These are phyloP conservation scores for Esox niger DNA, from an alignment of 2,113 vertebrate species.

Conservation along the genomic window DNA sequence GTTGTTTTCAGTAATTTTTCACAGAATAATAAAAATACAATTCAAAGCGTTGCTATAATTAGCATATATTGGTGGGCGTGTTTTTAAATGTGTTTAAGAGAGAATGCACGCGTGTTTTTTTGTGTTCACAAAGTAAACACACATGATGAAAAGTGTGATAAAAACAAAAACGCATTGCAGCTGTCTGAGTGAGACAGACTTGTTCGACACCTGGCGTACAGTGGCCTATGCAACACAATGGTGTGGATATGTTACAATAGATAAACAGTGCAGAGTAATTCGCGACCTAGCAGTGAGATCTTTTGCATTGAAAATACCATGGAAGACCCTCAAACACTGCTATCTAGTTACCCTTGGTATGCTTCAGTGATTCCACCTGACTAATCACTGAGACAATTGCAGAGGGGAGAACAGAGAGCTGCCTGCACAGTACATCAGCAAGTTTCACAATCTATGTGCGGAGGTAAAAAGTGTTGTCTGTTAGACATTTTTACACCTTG, in stretches of 20 bases:
- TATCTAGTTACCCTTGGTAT: conserved; percentile 22
- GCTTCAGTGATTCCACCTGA: conserved; percentile 25
- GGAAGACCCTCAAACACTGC: conserved; percentile 17
- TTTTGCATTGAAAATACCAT: conserved; percentile 5
- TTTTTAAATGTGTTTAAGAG: not conserved
- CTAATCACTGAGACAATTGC: conserved; percentile 22
- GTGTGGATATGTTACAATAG: not conserved
- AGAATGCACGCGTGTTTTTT: not conserved
- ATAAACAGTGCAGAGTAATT: not conserved
- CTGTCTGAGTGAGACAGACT: no score
- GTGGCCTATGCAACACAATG: not conserved
- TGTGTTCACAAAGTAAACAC: no score
- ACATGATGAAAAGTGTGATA: no score
- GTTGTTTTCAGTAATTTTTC: conserved; percentile 30
- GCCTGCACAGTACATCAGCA: not conserved
- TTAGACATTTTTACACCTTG: no score
- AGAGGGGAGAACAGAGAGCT: not conserved
- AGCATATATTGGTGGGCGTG: conserved; percentile 7
- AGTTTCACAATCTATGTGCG: no score
- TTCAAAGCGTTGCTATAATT: conserved; percentile 6
- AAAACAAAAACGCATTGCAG: no score
- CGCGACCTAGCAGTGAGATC: not conserved
- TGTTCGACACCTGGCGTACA: conserved; percentile 10
- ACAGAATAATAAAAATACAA: conserved; percentile 22
- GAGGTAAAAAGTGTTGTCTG: no score